Evolutionary conservation across 2,797 vertebrate genomes (phyloP).

Genomic region (Lepilemur ruficaudatus): DNA sequence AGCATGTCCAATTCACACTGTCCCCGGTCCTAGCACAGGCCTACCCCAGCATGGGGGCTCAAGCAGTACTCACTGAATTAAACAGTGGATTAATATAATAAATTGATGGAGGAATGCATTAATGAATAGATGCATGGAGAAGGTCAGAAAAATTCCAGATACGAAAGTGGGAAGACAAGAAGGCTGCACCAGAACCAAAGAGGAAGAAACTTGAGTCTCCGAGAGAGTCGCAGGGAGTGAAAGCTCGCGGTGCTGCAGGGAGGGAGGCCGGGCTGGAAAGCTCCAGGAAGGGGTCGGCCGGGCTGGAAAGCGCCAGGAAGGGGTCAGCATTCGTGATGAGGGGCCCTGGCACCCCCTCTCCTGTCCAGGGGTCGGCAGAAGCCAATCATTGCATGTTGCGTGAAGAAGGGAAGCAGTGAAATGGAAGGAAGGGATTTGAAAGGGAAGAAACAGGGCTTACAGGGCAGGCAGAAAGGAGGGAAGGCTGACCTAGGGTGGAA

Average conservation of each 20-base stretch:
- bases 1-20: neutral
- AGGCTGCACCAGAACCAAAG: neutral
- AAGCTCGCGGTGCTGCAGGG: neutral
- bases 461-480: neutral
- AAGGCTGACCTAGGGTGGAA: neutral
- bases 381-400: accelerated
- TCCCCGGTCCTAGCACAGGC: neutral
- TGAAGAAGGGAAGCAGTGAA: neutral
- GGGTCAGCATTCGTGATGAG: neutral
- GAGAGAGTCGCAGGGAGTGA: neutral
- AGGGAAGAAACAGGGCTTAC: neutral
- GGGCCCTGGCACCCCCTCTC: neutral
- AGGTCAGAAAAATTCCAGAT: neutral
- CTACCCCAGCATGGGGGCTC: neutral
- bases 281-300: accelerated
- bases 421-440: no score
- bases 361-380: neutral
- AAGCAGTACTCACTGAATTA: neutral
- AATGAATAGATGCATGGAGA: neutral
- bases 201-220: no score
- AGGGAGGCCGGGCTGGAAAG: neutral
- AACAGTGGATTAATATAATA: neutral
- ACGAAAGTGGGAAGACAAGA: neutral
- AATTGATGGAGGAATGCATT: neutral
- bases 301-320: neutral